phyloP scores from a whole-genome alignment of 2,797 vertebrate genomes.

The Ceryle rudis region DNA sequence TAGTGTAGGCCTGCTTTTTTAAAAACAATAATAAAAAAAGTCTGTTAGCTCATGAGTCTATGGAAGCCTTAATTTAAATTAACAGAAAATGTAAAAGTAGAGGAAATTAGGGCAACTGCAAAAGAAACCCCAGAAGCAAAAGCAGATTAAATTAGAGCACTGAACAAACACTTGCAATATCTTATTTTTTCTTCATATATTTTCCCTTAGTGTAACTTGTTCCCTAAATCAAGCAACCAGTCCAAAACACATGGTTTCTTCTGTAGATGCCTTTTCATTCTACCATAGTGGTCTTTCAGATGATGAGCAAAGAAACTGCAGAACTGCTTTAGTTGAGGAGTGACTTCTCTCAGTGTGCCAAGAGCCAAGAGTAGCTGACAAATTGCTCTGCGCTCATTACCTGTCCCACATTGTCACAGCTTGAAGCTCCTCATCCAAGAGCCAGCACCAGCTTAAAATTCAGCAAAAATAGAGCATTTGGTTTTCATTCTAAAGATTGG shows the following conservation, averaged over 20 bases:
- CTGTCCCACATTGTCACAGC: neutral
- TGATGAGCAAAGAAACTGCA: neutral
- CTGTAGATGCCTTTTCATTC: neutral
- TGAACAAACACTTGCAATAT: neutral
- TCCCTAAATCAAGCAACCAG: neutral
- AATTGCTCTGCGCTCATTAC: neutral
- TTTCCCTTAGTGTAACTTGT: neutral
- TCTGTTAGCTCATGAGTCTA: neutral
- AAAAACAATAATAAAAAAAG: conserved; percentile 24
- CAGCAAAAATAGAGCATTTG: neutral
- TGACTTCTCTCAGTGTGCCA: accelerated
- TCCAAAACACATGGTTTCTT: neutral
- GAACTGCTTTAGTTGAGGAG: neutral
- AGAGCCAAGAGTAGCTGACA: neutral
- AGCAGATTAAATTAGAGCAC: conserved; percentile 44
- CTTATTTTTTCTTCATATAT: conserved; percentile 34
- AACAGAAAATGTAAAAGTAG: conserved; percentile 33
- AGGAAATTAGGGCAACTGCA: conserved; percentile 62
- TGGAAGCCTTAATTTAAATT: conserved; percentile 44
- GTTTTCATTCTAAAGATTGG: neutral
- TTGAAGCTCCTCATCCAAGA: neutral
- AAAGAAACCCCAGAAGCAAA: conserved; percentile 54
- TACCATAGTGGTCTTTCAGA: neutral
- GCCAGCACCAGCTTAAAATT: neutral
- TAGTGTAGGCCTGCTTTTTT: neutral